phyloP scores from a whole-genome alignment of 1,140 invertebrate genomes.

The Drosophila hydei region DNA sequence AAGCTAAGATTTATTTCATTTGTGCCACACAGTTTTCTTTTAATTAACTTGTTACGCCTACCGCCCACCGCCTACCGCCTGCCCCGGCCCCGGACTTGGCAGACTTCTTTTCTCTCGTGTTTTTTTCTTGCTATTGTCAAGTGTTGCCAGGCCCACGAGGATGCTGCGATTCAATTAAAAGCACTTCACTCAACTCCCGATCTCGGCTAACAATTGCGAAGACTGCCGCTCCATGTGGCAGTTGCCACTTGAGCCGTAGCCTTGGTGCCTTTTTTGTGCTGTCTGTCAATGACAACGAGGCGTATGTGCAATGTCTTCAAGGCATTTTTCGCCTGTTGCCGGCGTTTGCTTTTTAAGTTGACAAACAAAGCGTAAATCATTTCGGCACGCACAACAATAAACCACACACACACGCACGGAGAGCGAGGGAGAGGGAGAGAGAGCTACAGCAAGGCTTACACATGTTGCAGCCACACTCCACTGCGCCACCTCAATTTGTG shows the following conservation, averaged over 20 bases:
- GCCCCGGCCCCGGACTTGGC: background rate
- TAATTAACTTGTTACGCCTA: constrained; percentile 75
- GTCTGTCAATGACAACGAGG: constrained; percentile 70
- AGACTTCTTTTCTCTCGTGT: constrained; percentile 7
- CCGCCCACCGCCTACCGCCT: background rate
- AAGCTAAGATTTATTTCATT: constrained; percentile 71
- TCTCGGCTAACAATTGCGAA: constrained; percentile 15
- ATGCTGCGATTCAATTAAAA: constrained; percentile 74
- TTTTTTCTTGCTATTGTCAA: constrained; percentile 63
- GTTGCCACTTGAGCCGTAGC: constrained; percentile 36
- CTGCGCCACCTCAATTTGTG: constrained; percentile 16
- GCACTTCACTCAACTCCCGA: constrained; percentile 50
- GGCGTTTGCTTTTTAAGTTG: constrained; percentile 78
- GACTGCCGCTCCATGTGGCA: background rate
- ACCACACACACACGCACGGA: constrained; percentile 37
- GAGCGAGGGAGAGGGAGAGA: background rate
- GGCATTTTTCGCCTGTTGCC: constrained; percentile 20
- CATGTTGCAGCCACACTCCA: constrained; percentile 70
- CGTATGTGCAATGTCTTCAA: constrained; percentile 64
- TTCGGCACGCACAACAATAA: constrained; percentile 74
- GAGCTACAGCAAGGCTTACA: constrained; percentile 51
- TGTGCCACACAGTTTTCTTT: constrained; percentile 77
- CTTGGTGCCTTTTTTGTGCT: constrained; percentile 23
- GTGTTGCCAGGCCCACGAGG: constrained; percentile 67
- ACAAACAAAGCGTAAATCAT: constrained; percentile 82